Conservation (phyloP, 1,140 invertebrate genomes). For the Cephus cinctus region DNA sequence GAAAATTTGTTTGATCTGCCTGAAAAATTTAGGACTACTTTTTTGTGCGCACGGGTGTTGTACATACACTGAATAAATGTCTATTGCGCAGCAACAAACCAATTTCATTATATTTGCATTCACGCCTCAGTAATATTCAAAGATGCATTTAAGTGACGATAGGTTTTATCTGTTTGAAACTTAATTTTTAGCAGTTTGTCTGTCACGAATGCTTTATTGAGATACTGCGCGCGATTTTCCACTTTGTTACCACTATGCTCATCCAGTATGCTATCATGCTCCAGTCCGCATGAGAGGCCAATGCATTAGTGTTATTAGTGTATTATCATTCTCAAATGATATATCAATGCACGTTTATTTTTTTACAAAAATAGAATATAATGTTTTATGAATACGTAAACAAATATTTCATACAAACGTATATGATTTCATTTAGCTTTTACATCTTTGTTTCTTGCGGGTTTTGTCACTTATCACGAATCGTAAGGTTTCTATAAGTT, state of each 20-base stretch:
- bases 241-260: not conserved
- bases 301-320: too few relatives aligned
- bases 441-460: too few relatives aligned
- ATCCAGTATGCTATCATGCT: not conserved
- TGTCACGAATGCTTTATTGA: not conserved
- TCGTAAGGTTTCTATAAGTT: not conserved
- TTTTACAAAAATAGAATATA: too few relatives aligned
- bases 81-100: too few relatives aligned
- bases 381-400: too few relatives aligned
- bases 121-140: not conserved
- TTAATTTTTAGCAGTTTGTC: not conserved
- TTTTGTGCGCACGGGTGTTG: not conserved
- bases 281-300: too few relatives aligned
- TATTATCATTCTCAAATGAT: too few relatives aligned
- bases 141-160: not conserved
- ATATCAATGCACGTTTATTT: too few relatives aligned
- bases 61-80: too few relatives aligned
- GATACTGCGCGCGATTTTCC: not conserved
- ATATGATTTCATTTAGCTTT: too few relatives aligned
- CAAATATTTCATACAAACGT: too few relatives aligned
- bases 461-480: not conserved
- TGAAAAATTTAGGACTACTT: not conserved
- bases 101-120: not conserved
- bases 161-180: not conserved
- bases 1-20: not conserved